Evolutionary conservation across 2,113 vertebrate species (phyloP).

Genomic region (Crotalus helleri): DNA sequence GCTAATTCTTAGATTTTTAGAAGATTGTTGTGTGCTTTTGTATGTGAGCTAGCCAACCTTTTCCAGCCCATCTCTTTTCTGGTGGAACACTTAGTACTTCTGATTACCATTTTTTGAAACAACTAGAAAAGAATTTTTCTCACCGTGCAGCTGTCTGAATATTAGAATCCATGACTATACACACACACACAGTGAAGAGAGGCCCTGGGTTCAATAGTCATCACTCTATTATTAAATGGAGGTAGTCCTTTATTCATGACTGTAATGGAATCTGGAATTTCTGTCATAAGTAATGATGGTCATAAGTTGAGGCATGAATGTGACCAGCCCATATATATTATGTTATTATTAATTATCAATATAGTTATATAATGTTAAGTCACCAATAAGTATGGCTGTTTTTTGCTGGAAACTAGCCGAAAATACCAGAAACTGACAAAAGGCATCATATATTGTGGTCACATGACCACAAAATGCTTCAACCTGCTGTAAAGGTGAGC

Average conservation of each 20-base stretch:
- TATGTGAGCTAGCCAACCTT: conserved; percentile 39
- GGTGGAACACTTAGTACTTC: background rate
- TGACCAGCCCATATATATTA: background rate
- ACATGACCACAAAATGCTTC: background rate
- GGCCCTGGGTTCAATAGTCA: background rate
- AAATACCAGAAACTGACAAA: background rate
- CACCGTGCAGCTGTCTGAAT: background rate
- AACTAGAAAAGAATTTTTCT: background rate
- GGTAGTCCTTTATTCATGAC: background rate
- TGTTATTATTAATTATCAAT: background rate
- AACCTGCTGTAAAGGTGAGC: background rate
- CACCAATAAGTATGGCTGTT: background rate
- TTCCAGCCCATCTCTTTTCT: conserved; percentile 11
- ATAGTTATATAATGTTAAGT: background rate
- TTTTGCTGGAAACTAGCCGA: background rate
- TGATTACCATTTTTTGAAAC: background rate
- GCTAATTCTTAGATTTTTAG: background rate
- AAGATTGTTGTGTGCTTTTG: conserved; percentile 43
- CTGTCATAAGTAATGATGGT: background rate
- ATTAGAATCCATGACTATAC: conserved; percentile 32
- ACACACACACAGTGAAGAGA: background rate
- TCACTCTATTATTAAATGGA: background rate
- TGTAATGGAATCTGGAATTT: background rate
- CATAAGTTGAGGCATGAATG: background rate
- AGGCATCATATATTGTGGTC: background rate